phyloP scores from a whole-genome alignment of 2,888 invertebrate genomes.

The Aproaerema taeniolella region DNA sequence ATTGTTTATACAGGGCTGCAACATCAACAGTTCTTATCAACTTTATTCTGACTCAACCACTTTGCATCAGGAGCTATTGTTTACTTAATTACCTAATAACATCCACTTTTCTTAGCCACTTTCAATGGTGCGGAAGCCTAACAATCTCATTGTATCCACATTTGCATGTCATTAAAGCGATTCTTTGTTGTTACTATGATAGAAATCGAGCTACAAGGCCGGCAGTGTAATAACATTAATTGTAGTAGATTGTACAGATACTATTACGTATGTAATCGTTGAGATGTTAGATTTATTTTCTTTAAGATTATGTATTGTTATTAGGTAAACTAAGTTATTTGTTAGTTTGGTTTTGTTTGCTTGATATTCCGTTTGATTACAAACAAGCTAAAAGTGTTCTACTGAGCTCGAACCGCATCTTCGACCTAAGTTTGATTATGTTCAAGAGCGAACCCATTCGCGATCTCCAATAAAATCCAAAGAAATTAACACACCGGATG shows the following conservation, averaged over 20 bases:
- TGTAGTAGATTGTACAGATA: no score
- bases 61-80: constrained; percentile 34
- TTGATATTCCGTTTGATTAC: no score
- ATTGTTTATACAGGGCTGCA: no score
- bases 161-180: constrained; percentile 66
- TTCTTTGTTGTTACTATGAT: constrained; percentile 54
- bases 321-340: constrained; percentile 14
- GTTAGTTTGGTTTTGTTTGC: no score
- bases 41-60: constrained; percentile 10
- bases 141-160: constrained; percentile 39
- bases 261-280: constrained; percentile 33
- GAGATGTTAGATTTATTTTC: constrained; percentile 32
- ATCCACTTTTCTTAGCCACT: constrained; percentile 52
- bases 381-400: no score
- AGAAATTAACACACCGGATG: no score
- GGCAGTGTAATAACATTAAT: constrained; percentile 49
- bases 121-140: constrained; percentile 63
- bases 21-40: no score
- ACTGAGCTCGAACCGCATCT: no score
- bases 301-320: constrained; percentile 15
- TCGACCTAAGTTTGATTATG: no score
- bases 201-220: constrained; percentile 63
- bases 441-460: no score
- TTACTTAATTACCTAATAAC: constrained; percentile 46
- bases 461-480: no score